phyloP scores from a whole-genome alignment of 2,113 vertebrate species.

The Microcebus jonahi region DNA sequence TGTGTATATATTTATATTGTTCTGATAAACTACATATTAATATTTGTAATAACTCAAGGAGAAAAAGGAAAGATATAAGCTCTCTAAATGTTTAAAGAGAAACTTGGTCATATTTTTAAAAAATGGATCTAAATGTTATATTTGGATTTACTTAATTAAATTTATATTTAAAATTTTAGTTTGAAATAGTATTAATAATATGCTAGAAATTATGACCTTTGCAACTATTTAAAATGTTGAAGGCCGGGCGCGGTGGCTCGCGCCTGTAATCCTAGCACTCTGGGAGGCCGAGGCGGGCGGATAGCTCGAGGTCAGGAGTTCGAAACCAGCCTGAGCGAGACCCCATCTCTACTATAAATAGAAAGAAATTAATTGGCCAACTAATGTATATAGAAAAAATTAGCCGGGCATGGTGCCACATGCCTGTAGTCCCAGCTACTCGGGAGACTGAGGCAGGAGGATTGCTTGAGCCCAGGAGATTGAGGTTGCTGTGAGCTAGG shows the following conservation, averaged over 20 bases:
- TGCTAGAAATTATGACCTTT: background rate
- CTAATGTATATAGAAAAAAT: too few relatives aligned
- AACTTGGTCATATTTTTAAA: background rate
- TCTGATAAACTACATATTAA: background rate
- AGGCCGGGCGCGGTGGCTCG: background rate
- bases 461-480: too few relatives aligned
- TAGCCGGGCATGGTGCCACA: too few relatives aligned
- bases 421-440: too few relatives aligned
- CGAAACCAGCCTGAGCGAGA: too few relatives aligned
- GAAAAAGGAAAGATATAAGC: background rate
- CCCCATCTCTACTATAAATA: too few relatives aligned
- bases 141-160: background rate
- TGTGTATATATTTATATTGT: background rate
- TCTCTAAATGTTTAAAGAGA: conserved; percentile 39
- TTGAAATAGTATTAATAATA: background rate
- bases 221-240: background rate
- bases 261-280: too few relatives aligned
- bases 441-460: too few relatives aligned
- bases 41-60: conserved; percentile 4
- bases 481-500: too few relatives aligned
- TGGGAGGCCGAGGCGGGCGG: too few relatives aligned
- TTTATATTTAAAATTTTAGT: background rate
- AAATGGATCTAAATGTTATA: background rate
- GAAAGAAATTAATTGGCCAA: too few relatives aligned
- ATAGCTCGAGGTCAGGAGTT: too few relatives aligned